A percentile compares a stretch with the other conserved stretches of the same genome.
These are phyloP conservation scores for Akabosia matsudoensis DNA, from an alignment of 1,140 invertebrate species.

Conservation along the genomic window DNA sequence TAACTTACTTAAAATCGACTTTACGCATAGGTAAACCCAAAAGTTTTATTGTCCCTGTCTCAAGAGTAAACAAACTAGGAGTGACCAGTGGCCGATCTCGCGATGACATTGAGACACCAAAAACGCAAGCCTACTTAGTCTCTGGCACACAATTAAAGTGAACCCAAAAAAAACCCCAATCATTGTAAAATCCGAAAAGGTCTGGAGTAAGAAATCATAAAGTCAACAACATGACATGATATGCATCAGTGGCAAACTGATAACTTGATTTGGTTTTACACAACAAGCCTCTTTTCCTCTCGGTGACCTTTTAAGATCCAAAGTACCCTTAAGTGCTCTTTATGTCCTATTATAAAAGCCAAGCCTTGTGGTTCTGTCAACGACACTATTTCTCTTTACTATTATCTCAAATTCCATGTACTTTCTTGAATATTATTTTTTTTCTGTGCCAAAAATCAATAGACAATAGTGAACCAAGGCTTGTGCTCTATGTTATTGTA, in stretches of 20 bases:
- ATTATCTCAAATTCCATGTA: too few species aligned
- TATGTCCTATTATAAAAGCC: conserved; percentile 1
- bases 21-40: too few species aligned
- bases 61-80: conserved; percentile 1
- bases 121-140: neutral
- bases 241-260: neutral
- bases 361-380: conserved; percentile 21
- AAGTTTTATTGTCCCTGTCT: too few species aligned
- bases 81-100: conserved; percentile 10
- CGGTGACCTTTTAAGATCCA: conserved; percentile 6
- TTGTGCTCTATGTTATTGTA: neutral
- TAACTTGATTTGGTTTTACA: conserved; percentile 18
- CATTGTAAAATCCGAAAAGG: too few species aligned
- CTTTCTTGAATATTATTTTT: too few species aligned
- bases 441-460: neutral
- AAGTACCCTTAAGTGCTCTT: conserved; percentile 14
- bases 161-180: neutral
- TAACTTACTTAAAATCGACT: too few species aligned
- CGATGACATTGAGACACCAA: neutral
- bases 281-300: neutral
- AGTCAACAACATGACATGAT: too few species aligned
- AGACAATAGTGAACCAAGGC: neutral
- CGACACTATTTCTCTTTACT: conserved; percentile 1
- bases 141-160: neutral
- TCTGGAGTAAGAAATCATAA: too few species aligned